A percentile compares a stretch with the other conserved stretches of the same genome.
phyloP scores from a whole-genome alignment of 2,113 vertebrate genomes.

The Hippocampus comes region DNA sequence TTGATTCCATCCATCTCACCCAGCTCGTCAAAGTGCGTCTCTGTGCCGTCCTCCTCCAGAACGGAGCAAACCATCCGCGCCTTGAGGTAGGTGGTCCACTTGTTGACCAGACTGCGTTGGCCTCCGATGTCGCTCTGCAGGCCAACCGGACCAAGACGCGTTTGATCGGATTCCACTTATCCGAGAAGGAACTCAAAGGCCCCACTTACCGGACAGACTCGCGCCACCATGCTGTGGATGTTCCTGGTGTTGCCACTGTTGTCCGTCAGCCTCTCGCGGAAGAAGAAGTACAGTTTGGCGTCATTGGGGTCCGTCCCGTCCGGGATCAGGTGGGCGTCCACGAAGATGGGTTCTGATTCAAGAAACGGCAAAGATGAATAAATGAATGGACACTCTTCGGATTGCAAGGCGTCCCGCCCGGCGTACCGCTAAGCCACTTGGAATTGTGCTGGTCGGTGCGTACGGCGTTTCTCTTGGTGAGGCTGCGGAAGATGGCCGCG shows the following conservation, averaged over 20 bases:
- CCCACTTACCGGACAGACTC: conserved; percentile 90
- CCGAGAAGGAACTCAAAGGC: neutral
- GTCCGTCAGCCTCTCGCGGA: conserved; percentile 89
- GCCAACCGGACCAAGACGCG: neutral
- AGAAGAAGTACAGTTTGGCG: conserved; percentile 93
- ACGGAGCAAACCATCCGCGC: conserved; percentile 94
- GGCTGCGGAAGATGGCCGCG: conserved; percentile 94
- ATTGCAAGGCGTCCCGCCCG: neutral
- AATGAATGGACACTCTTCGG: neutral
- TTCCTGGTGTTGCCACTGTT: conserved; percentile 89
- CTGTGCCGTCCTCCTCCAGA: conserved; percentile 90
- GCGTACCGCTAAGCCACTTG: conserved; percentile 96
- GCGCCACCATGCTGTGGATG: conserved; percentile 94
- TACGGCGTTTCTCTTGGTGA: conserved; percentile 89
- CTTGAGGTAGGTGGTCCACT: conserved; percentile 97
- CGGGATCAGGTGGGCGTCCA: conserved; percentile 91
- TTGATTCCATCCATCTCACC: conserved; percentile 66
- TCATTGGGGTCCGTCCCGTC: conserved; percentile 94
- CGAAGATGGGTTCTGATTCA: conserved; percentile 86
- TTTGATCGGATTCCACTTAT: neutral
- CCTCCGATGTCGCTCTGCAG: conserved; percentile 91
- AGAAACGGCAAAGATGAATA: neutral
- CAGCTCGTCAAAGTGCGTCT: conserved; percentile 95
- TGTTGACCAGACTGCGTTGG: conserved; percentile 95
- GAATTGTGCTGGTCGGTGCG: conserved; percentile 97